These are phyloP conservation scores for Anagyrus pseudococci DNA, from an alignment of 2,888 invertebrate genomes.

Conservation along the genomic window DNA sequence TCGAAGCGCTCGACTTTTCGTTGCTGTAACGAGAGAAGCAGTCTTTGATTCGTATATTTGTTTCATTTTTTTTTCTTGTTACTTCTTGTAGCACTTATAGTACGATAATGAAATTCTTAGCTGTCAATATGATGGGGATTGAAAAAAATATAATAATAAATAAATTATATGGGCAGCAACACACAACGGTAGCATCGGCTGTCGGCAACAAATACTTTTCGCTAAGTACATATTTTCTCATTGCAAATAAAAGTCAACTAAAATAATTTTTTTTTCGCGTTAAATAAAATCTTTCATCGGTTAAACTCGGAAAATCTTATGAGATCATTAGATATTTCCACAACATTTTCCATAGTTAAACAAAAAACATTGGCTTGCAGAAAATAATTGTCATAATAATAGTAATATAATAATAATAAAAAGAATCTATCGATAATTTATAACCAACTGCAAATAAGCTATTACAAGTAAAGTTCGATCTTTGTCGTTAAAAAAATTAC, in stretches of 20 bases:
- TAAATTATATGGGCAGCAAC: slow-evolving; percentile 22
- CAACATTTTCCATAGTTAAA: slow-evolving; percentile 25
- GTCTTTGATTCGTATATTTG: slow-evolving; percentile 29
- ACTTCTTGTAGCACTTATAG: background rate
- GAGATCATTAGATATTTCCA: slow-evolving; percentile 20
- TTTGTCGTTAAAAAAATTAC: slow-evolving; percentile 5
- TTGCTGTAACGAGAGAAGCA: slow-evolving; percentile 35
- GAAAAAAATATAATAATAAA: slow-evolving; percentile 20
- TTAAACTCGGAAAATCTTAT: slow-evolving; percentile 15
- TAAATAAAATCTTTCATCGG: slow-evolving; percentile 13
- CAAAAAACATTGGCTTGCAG: slow-evolving; percentile 17
- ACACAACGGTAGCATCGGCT: slow-evolving; percentile 20
- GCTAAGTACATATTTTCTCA: slow-evolving; percentile 16
- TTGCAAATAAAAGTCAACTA: slow-evolving; percentile 18
- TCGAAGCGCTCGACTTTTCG: slow-evolving; percentile 53
- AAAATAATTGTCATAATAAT: slow-evolving; percentile 8
- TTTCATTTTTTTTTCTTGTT: slow-evolving; percentile 2
- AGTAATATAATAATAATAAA: no score
- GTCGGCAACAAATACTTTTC: slow-evolving; percentile 31
- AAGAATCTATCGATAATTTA: background rate
- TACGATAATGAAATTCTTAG: background rate
- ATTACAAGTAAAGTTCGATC: slow-evolving; percentile 1
- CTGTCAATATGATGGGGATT: no score
- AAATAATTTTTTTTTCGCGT: slow-evolving; percentile 18
- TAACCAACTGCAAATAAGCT: background rate